Base-by-base conservation (phyloP, 2,113 vertebrate species). In the Shinisaurus crocodilurus region DNA sequence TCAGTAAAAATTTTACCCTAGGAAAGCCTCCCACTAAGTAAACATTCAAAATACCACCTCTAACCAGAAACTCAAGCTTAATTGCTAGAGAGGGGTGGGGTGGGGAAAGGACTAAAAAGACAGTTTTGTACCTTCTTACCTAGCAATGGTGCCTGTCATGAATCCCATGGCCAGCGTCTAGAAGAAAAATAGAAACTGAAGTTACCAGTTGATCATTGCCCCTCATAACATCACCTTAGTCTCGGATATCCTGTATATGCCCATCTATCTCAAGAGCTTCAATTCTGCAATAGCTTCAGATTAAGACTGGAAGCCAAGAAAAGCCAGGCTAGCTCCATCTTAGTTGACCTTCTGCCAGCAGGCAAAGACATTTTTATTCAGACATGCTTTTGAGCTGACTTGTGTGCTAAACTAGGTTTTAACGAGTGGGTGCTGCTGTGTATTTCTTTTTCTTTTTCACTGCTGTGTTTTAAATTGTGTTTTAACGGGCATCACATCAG, bases 101-200 rank as follows among this genome's bases (percentile, higher is more conserved):
- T n/a, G n/a, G n/a, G n/a, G 0, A 43, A 34, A 7, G 0, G 8
- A 34, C 48, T 79, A 82, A 54, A 60, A 74, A 16, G 18, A 40
- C 40, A 60, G 3, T 69, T 80, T 65, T 29, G 5, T n/a, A 37
- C 13, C 0, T 63, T 63, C 60, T 50, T 94, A 99, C 99, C 99
- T 99, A 87, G 99, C 96, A 37, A 99, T 98, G 1, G 98, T 97
- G 93, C 99, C 99, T 0, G 98, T 96, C 98, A 99, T 98, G 94
- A 98, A 98, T 87, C 98, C 98, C 97, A 99, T 96, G 90, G 98
- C 98, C 29, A 99, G 88, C 0, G 99, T 99, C 99, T 99, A 96
- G 5, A 45, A 91, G 92, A 34, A 88, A 87, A 80, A 91, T 23
- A 95, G 20, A 86, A 92, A 34, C 79, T 5, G 75, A 32, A 65